Evolutionary conservation across 2,113 vertebrate species (phyloP).

Genomic region (Amia ocellicauda): DNA sequence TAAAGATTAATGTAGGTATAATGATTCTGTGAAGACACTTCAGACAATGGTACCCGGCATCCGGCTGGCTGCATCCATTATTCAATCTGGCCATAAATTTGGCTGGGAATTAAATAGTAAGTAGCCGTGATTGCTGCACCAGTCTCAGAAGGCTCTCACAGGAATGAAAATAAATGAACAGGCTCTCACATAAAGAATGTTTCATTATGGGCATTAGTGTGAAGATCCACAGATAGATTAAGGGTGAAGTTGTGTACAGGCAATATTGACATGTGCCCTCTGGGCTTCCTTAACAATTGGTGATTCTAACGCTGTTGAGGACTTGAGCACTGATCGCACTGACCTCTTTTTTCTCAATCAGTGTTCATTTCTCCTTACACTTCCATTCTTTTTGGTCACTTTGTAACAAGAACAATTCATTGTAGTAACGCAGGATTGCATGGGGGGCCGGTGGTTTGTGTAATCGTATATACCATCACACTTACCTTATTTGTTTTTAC

Average conservation of each 20-base stretch:
- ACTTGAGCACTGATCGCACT: background rate
- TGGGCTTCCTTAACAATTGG: background rate
- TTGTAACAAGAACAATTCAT: background rate
- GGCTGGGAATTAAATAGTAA: constrained; percentile 82
- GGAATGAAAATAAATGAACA: constrained; percentile 90
- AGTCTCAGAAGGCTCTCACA: constrained; percentile 74
- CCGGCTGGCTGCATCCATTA: constrained; percentile 76
- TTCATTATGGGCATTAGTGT: constrained; percentile 88
- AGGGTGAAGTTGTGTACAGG: constrained; percentile 67
- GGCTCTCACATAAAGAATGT: constrained; percentile 80
- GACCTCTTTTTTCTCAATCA: background rate
- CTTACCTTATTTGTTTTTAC: too few relatives aligned
- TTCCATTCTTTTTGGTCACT: background rate
- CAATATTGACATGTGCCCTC: constrained; percentile 54
- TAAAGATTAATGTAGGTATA: constrained; percentile 81
- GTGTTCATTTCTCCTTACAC: background rate
- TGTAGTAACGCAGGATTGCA: background rate
- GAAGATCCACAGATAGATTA: constrained; percentile 62
- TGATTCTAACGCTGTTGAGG: background rate
- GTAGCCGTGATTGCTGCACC: constrained; percentile 76
- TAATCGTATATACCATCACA: too few relatives aligned
- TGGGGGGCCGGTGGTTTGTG: too few relatives aligned
- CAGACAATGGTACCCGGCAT: constrained; percentile 73
- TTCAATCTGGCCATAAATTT: constrained; percentile 85
- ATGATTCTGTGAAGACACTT: constrained; percentile 70